phyloP scores from a whole-genome alignment of 2,888 invertebrate species.

The Cephus sareptanus region DNA sequence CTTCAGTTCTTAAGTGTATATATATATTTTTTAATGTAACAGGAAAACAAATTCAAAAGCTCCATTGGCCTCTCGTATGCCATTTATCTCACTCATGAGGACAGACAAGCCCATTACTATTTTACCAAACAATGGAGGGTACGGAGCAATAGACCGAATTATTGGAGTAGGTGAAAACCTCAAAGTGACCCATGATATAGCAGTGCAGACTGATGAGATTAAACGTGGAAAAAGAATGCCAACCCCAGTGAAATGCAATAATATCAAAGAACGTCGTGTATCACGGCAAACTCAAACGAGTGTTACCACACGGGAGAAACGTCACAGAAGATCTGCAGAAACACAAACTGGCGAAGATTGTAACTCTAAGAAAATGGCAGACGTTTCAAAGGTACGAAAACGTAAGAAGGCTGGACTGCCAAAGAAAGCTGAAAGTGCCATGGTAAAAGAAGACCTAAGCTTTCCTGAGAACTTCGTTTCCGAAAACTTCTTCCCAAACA shows the following conservation, averaged over 20 bases:
- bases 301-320: constrained; percentile 40
- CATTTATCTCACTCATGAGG: constrained; percentile 17
- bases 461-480: constrained; percentile 41
- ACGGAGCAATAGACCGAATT: constrained; percentile 17
- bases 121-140: constrained; percentile 33
- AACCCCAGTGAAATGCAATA: constrained; percentile 38
- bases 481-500: constrained; percentile 50
- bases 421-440: constrained; percentile 24
- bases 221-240: constrained; percentile 37
- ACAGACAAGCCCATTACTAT: constrained; percentile 43
- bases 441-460: constrained; percentile 42
- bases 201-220: constrained; percentile 57
- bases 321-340: constrained; percentile 48
- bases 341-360: constrained; percentile 49
- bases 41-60: constrained; percentile 36
- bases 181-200: constrained; percentile 31
- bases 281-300: constrained; percentile 61
- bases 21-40: constrained; percentile 3
- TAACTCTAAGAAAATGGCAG: constrained; percentile 15
- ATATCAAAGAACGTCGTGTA: constrained; percentile 33
- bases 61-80: constrained; percentile 14
- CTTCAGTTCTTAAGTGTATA: constrained; percentile 11
- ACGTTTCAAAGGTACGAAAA: constrained; percentile 23
- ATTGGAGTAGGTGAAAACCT: constrained; percentile 11
- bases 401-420: constrained; percentile 18